A percentile compares a stretch with the other conserved stretches of the same genome.
Evolutionary conservation across 1,140 invertebrate genomes (phyloP).

Genomic region (Drosophila watanabei): DNA sequence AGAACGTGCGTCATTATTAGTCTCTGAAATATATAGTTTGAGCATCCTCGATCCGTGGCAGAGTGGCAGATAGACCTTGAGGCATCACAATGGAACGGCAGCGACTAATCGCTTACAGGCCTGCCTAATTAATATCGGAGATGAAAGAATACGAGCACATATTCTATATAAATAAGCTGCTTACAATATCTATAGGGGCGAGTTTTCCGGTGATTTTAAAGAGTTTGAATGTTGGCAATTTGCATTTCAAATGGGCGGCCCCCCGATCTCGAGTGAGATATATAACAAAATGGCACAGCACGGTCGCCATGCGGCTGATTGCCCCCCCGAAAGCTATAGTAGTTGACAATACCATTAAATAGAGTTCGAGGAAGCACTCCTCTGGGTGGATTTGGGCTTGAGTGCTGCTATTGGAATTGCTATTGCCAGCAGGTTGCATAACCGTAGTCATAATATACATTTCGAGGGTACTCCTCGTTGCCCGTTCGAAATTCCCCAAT

Average conservation of each 20-base stretch:
- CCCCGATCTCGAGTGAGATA: constrained; percentile 58
- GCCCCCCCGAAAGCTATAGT: constrained; percentile 27
- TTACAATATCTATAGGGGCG: constrained; percentile 46
- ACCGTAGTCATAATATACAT: constrained; percentile 39
- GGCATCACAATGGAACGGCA: constrained; percentile 42
- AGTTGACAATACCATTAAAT: constrained; percentile 54
- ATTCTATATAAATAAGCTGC: constrained; percentile 15
- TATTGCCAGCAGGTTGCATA: constrained; percentile 58
- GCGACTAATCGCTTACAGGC: constrained; percentile 46
- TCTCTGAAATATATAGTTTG: neutral
- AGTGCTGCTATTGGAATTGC: neutral
- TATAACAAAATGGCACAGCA: constrained; percentile 49
- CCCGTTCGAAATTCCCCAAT: constrained; percentile 43
- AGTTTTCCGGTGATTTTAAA: too few relatives aligned
- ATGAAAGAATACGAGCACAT: constrained; percentile 23
- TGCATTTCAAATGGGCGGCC: constrained; percentile 65
- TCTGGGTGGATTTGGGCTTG: neutral
- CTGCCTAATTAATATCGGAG: constrained; percentile 43
- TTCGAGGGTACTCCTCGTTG: constrained; percentile 12
- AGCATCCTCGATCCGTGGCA: constrained; percentile 18
- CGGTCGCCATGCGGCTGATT: constrained; percentile 30
- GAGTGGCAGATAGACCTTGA: constrained; percentile 6
- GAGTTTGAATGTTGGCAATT: constrained; percentile 58
- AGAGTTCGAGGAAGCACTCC: constrained; percentile 30
- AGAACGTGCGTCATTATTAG: constrained; percentile 46